Conservation (phyloP, 2,888 invertebrate genomes). For the Drymonia ruficornis region DNA sequence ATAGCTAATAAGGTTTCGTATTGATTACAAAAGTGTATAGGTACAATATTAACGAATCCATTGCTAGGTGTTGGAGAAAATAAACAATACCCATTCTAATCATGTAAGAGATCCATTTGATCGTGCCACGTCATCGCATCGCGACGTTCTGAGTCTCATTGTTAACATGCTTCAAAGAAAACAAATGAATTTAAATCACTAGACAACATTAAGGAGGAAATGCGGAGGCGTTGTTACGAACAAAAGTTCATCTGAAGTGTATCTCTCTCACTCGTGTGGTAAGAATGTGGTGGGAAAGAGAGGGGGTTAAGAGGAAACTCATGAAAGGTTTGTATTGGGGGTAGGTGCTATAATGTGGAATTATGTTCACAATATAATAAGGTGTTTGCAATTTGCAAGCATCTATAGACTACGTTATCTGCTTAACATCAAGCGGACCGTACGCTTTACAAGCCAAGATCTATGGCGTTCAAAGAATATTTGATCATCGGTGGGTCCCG, state of each 20-base stretch:
- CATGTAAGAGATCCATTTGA: conserved; percentile 58
- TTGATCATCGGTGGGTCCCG: too few species aligned
- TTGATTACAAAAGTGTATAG: not conserved
- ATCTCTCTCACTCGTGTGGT: conserved; percentile 31
- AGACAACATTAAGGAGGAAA: conserved; percentile 44
- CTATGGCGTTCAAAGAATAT: too few species aligned
- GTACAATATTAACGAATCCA: not conserved
- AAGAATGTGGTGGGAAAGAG: conserved; percentile 19
- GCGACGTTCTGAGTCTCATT: conserved; percentile 57
- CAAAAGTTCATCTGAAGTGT: conserved; percentile 36
- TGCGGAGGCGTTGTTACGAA: conserved; percentile 44
- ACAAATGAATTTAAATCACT: conserved; percentile 55
- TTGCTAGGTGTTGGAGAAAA: conserved; percentile 35
- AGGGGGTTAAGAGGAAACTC: conserved; percentile 26
- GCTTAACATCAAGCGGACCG: too few species aligned
- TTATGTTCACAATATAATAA: not conserved
- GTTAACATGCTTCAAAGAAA: conserved; percentile 55
- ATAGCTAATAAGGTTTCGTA: not conserved
- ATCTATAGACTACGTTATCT: too few species aligned
- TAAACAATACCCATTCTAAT: conserved; percentile 70
- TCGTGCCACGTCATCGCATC: conserved; percentile 60
- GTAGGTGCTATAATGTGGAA: conserved; percentile 32
- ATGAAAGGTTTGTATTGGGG: conserved; percentile 29
- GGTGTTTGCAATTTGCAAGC: too few species aligned
- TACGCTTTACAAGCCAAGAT: too few species aligned